A percentile compares a stretch with the other conserved stretches of the same genome.
phyloP scores from a whole-genome alignment of 1,140 invertebrate genomes.

The Drosophila murphyi region DNA sequence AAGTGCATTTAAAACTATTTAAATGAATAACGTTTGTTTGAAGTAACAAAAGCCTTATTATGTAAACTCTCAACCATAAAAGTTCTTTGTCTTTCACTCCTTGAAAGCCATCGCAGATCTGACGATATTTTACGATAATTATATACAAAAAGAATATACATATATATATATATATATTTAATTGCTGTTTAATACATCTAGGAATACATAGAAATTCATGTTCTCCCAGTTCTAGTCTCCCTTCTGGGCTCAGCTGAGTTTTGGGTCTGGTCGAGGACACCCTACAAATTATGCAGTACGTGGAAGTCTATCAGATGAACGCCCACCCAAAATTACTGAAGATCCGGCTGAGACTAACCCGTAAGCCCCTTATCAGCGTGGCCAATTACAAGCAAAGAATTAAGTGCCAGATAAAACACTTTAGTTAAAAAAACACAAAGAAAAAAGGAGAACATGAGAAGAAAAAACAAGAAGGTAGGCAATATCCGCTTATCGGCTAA shows the following conservation, averaged over 20 bases:
- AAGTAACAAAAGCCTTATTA: neutral
- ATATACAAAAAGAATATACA: no score
- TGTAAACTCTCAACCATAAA: neutral
- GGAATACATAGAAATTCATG: no score
- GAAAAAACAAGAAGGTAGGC: slow-evolving; percentile 12
- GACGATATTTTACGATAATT: no score
- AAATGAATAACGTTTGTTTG: no score
- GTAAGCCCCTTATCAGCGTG: slow-evolving; percentile 62
- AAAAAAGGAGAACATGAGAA: neutral
- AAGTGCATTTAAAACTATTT: neutral
- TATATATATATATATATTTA: no score
- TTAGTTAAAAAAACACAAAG: slow-evolving; percentile 32
- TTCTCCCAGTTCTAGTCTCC: no score
- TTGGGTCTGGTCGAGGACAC: neutral
- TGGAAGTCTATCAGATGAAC: slow-evolving; percentile 25
- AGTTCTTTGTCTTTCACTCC: neutral
- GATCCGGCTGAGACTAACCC: slow-evolving; percentile 4
- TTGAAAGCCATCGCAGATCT: no score
- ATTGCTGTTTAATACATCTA: no score
- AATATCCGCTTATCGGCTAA: slow-evolving; percentile 26
- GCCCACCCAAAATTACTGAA: slow-evolving; percentile 40
- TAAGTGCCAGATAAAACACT: slow-evolving; percentile 79
- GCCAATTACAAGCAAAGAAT: slow-evolving; percentile 65
- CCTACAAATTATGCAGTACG: slow-evolving; percentile 9
- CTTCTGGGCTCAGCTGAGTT: no score